Evolutionary conservation across 2,888 invertebrate species (phyloP), one percentile per base, ranked within the genome.

Genomic region (Acleris literana): DNA sequence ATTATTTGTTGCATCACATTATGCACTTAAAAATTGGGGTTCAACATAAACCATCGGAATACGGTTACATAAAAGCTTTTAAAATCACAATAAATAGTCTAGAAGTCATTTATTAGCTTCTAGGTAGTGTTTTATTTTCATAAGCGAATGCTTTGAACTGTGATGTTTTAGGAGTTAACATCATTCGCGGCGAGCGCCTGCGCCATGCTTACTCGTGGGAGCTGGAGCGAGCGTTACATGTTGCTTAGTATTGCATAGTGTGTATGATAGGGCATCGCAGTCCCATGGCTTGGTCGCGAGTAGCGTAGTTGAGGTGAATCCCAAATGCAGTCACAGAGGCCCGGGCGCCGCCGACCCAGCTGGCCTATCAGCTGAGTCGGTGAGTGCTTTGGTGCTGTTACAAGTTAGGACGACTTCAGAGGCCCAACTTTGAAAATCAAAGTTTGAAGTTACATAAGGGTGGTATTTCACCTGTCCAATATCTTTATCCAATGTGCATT

Each of bases 281-380:
- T 70, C 64, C 52, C 77, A 78, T 73, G 84, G 89, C 88, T 88
- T 87, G 68, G 64, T 66, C 79, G 81, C 84, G 85, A 80, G 82
- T 87, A 85, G 85, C 76, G 82, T 85, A 84, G 83, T 71, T 65
- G 70, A 77, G 82, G 79, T 79, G 74, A 74, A 80, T 79, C 77
- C 78, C 76, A 83, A 86, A 84, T 85, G 77, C 88, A 89, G 90
- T 89, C 91, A 90, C 91, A 88, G 89, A 81, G 71, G 69, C 16
- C 55, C 20, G 16, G 16, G 7, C 55, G n/a, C 43, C 4, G 29
- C 57, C 44, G 65, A 43, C 33, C 20, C 53, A 43, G 18, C 18
- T 53, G 49, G 29, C 18, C 43, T 22, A 29, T 20, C 11, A 17
- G 6, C 33, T 33, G n/a, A 6, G 46, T 46, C 83, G 84, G 85